Percentiles rank a stretch among this genome's conserved stretches.
Evolutionary conservation across 2,113 vertebrate species (phyloP).

Genomic region (Mastomys coucha): DNA sequence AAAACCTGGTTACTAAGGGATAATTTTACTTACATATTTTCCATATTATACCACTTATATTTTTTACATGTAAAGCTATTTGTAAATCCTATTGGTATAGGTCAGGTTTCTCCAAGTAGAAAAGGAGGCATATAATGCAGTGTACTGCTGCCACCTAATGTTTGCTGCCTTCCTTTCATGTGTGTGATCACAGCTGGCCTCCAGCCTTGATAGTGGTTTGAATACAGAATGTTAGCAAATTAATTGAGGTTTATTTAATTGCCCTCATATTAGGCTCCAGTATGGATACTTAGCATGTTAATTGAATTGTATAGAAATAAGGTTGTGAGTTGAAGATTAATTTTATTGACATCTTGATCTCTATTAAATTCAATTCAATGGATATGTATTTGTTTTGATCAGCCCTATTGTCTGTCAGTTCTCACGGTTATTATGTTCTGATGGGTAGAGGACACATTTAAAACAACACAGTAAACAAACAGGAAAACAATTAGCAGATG

Average conservation of each 20-base stretch:
- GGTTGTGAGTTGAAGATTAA: constrained; percentile 69
- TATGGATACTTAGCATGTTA: constrained; percentile 68
- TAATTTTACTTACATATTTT: constrained; percentile 48
- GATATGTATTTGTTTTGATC: constrained; percentile 52
- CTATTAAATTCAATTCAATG: constrained; percentile 61
- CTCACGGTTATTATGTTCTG: constrained; percentile 43
- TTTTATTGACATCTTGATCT: constrained; percentile 72
- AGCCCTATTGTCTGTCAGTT: constrained; percentile 18
- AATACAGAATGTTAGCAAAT: constrained; percentile 62
- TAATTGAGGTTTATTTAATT: constrained; percentile 77
- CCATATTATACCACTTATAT: constrained; percentile 8
- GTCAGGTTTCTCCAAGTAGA: constrained; percentile 19
- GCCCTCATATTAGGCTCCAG: constrained; percentile 60
- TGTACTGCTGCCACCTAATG: constrained; percentile 82
- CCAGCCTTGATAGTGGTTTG: constrained; percentile 50
- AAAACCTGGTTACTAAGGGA: constrained; percentile 2
- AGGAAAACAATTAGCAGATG: constrained; percentile 30
- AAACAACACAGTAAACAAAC: constrained; percentile 30
- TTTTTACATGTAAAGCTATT: constrained; percentile 55
- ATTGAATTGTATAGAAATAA: constrained; percentile 68
- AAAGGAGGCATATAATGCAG: constrained; percentile 32
- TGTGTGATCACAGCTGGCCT: constrained; percentile 61
- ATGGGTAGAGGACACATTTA: constrained; percentile 13
- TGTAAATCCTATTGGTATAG: constrained; percentile 58
- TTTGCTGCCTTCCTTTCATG: constrained; percentile 55